Evolutionary conservation across 2,888 invertebrate species (phyloP).

Genomic region (Drosophila siamana): DNA sequence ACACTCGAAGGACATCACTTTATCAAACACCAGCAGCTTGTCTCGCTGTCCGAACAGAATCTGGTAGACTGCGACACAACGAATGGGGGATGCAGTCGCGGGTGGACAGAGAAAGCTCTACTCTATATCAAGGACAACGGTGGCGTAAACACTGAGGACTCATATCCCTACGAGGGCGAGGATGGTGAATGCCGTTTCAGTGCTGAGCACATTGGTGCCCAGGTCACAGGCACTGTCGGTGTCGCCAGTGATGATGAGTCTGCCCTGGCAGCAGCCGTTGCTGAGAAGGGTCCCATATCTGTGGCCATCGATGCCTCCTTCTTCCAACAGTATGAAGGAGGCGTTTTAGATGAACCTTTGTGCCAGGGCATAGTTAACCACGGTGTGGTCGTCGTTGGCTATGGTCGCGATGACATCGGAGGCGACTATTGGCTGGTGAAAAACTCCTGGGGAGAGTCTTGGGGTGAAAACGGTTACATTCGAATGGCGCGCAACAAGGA

Average conservation of each 20-base stretch:
- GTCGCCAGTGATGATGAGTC: not conserved
- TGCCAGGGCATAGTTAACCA: slow-evolving; percentile 6
- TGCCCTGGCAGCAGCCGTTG: slow-evolving; percentile 1
- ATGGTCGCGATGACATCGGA: not conserved
- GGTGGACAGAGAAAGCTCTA: slow-evolving; percentile 94
- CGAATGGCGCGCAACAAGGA: slow-evolving; percentile 6
- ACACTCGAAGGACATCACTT: slow-evolving; percentile 94
- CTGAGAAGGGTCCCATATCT: slow-evolving; percentile 16
- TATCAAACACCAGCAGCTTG: slow-evolving; percentile 88
- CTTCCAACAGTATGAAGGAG: slow-evolving; percentile 2
- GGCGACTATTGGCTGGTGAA: slow-evolving; percentile 17
- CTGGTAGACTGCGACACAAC: slow-evolving; percentile 89
- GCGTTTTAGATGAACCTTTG: not conserved
- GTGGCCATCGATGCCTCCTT: slow-evolving; percentile 6
- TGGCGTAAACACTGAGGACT: slow-evolving; percentile 20
- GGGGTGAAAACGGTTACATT: slow-evolving; percentile 18
- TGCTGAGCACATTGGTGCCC: slow-evolving; percentile 74
- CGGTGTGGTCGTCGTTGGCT: slow-evolving; percentile 15
- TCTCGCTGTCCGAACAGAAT: slow-evolving; percentile 96
- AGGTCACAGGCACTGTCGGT: not conserved
- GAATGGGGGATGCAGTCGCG: slow-evolving; percentile 98
- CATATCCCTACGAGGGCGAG: slow-evolving; percentile 93
- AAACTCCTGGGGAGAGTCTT: slow-evolving; percentile 15
- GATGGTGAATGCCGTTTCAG: slow-evolving; percentile 93
- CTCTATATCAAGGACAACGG: slow-evolving; percentile 95